Percentiles rank a stretch among this genome's conserved stretches.
phyloP scores from a whole-genome alignment of 2,797 vertebrate species.

The Karalla daura region DNA sequence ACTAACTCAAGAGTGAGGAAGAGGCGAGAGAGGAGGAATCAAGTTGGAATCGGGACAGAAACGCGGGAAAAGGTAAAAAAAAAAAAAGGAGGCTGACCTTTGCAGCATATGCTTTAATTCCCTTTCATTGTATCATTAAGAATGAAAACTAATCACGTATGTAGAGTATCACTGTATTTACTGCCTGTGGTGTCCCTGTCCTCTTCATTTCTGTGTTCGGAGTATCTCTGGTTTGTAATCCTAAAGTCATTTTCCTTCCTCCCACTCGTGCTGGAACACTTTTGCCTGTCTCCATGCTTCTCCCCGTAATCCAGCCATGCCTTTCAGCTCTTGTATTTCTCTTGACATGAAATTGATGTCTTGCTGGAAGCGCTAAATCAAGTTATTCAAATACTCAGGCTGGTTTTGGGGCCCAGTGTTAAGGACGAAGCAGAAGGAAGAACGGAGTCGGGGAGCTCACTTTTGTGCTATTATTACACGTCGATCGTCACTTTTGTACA shows the following conservation, averaged over 20 bases:
- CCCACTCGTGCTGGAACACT: slow-evolving; percentile 42
- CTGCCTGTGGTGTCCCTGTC: slow-evolving; percentile 21
- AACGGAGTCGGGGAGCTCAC: slow-evolving; percentile 43
- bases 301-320: slow-evolving; percentile 41
- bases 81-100: slow-evolving; percentile 38
- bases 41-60: slow-evolving; percentile 70
- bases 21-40: slow-evolving; percentile 68
- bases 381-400: slow-evolving; percentile 37
- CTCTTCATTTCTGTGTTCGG: slow-evolving; percentile 24
- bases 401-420: slow-evolving; percentile 67
- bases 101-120: slow-evolving; percentile 57
- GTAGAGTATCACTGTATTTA: slow-evolving; percentile 1
- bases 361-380: slow-evolving; percentile 34
- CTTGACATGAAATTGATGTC: slow-evolving; percentile 31
- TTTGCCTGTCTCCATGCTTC: slow-evolving; percentile 38
- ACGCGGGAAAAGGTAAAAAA: slow-evolving; percentile 73
- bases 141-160: background rate
- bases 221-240: slow-evolving; percentile 57
- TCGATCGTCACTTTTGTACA: slow-evolving; percentile 26
- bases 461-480: slow-evolving; percentile 40
- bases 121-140: slow-evolving; percentile 30
- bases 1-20: slow-evolving; percentile 60
- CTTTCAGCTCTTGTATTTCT: slow-evolving; percentile 44
- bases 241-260: slow-evolving; percentile 63
- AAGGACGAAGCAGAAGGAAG: slow-evolving; percentile 55